phyloP scores from a whole-genome alignment of 1,140 invertebrate species.

The Macrosteles quadrilineatus region DNA sequence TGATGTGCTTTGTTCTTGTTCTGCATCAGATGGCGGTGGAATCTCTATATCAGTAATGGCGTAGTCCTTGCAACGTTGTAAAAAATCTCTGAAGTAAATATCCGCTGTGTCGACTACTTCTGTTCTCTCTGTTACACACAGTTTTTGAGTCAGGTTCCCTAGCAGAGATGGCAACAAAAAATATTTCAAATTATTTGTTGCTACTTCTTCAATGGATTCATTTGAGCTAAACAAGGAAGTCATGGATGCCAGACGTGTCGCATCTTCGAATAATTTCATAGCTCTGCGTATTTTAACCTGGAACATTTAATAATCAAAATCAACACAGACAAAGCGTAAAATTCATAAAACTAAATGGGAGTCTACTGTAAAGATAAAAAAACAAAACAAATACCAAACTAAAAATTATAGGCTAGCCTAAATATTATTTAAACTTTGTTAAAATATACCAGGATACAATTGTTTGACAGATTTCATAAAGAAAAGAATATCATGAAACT shows the following conservation, averaged over 20 bases:
- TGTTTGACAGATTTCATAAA: neutral
- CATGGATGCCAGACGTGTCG: conserved; percentile 74
- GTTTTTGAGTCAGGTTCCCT: conserved; percentile 70
- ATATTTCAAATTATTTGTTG: conserved; percentile 83
- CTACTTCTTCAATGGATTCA: conserved; percentile 83
- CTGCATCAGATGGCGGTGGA: conserved; percentile 43
- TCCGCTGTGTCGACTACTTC: conserved; percentile 72
- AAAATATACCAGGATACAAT: neutral
- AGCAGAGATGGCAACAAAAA: conserved; percentile 81
- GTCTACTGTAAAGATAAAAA: neutral
- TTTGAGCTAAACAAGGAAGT: conserved; percentile 84
- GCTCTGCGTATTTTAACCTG: conserved; percentile 67
- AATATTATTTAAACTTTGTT: neutral
- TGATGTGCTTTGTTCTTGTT: conserved; percentile 29
- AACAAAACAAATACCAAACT: neutral
- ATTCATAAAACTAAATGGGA: neutral
- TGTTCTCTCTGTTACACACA: conserved; percentile 61
- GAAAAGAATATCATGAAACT: too few relatives aligned
- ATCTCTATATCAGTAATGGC: conserved; percentile 65
- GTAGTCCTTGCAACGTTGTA: conserved; percentile 78
- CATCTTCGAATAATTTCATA: conserved; percentile 74
- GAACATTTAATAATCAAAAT: too few relatives aligned
- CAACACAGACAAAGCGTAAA: neutral
- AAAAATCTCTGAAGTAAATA: conserved; percentile 84
- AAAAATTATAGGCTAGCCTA: neutral